Evolutionary conservation across 1,140 invertebrate genomes (phyloP).

Genomic region (Drosophila persimilis): DNA sequence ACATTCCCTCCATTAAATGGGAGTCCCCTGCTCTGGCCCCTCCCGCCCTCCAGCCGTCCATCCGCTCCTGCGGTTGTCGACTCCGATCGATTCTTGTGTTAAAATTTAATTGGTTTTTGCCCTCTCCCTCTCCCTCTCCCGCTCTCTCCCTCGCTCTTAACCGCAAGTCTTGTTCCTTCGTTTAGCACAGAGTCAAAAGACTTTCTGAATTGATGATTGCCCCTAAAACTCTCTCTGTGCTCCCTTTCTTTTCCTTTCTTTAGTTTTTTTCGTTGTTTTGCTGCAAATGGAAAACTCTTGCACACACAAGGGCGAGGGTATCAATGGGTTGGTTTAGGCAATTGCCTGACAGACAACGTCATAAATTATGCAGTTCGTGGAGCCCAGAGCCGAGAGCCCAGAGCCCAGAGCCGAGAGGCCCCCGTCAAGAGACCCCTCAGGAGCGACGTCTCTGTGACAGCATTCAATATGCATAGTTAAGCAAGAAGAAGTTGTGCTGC

Average conservation of each 20-base stretch:
- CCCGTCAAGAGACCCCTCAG: neutral
- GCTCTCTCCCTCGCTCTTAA: slow-evolving; percentile 12
- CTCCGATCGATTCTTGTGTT: slow-evolving; percentile 48
- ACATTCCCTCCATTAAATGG: slow-evolving; percentile 13
- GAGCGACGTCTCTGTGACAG: slow-evolving; percentile 54
- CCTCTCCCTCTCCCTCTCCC: neutral
- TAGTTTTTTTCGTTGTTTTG: slow-evolving; percentile 1
- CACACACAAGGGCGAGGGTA: slow-evolving; percentile 15
- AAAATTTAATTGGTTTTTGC: slow-evolving; percentile 73
- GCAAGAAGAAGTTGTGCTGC: slow-evolving; percentile 43
- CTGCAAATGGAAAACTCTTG: no score
- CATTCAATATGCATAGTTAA: slow-evolving; percentile 74
- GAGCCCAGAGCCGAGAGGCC: no score
- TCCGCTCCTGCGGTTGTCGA: slow-evolving; percentile 43
- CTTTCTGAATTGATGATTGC: slow-evolving; percentile 48
- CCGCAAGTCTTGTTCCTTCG: slow-evolving; percentile 17
- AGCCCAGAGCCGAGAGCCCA: neutral
- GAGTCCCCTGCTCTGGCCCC: neutral
- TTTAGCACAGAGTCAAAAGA: slow-evolving; percentile 38
- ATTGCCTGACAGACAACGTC: slow-evolving; percentile 49
- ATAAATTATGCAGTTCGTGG: slow-evolving; percentile 67
- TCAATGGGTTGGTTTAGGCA: slow-evolving; percentile 41
- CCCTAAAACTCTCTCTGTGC: slow-evolving; percentile 24
- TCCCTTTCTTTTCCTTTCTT: neutral
- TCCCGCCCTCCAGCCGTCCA: neutral